Evolutionary conservation across 2,797 vertebrate genomes (phyloP).

Genomic region (Xiphophorus birchmanni): DNA sequence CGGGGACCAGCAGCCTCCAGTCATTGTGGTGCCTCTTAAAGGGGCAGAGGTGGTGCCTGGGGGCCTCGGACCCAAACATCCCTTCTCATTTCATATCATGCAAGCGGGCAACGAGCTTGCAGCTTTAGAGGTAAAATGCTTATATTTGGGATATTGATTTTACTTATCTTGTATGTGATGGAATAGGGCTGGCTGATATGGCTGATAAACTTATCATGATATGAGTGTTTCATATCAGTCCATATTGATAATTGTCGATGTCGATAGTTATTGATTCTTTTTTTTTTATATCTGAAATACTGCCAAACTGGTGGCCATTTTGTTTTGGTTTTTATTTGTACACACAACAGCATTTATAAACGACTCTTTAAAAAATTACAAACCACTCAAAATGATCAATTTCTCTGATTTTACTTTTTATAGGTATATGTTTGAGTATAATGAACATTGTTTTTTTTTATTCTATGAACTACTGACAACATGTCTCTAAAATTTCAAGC

Average conservation of each 20-base stretch:
- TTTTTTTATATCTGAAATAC: neutral
- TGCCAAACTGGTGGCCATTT: too few species aligned
- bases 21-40: slow-evolving; percentile 84
- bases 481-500: too few species aligned
- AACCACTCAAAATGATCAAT: too few species aligned
- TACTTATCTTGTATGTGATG: neutral
- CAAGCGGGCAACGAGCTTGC: slow-evolving; percentile 85
- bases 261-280: neutral
- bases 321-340: neutral
- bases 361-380: too few species aligned
- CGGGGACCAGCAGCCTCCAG: slow-evolving; percentile 83
- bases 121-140: slow-evolving; percentile 86
- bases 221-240: too few species aligned
- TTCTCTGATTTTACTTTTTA: too few species aligned
- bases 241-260: neutral
- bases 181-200: too few species aligned
- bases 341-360: neutral
- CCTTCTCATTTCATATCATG: slow-evolving; percentile 93
- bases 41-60: slow-evolving; percentile 90
- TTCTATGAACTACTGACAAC: too few species aligned
- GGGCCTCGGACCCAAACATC: slow-evolving; percentile 90
- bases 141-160: neutral
- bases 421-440: too few species aligned
- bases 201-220: too few species aligned
- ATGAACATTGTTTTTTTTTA: too few species aligned